Percentiles rank a stretch among this genome's conserved stretches.
Evolutionary conservation across 2,888 invertebrate species (phyloP).

Genomic region (Spilosoma lubricipeda): DNA sequence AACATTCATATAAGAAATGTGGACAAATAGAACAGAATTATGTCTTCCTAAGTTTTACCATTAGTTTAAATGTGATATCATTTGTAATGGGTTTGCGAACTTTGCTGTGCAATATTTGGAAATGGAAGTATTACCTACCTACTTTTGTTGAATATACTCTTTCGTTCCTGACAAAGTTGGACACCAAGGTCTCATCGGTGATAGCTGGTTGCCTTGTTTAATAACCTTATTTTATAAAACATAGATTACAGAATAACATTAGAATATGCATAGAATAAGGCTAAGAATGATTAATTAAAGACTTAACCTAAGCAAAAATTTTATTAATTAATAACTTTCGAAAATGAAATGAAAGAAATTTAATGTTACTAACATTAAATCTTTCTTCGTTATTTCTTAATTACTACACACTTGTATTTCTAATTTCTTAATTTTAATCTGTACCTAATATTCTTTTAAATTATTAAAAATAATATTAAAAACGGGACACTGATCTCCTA

Average conservation of each 20-base stretch:
- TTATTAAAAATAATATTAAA: no score
- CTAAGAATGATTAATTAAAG: no score
- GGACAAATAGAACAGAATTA: neutral
- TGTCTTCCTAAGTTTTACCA: neutral
- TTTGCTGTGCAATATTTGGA: no score
- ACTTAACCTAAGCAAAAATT: no score
- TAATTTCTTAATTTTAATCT: no score
- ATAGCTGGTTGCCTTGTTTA: neutral
- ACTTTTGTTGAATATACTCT: neutral
- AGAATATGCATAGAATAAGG: no score
- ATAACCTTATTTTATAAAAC: neutral
- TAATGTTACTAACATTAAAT: no score
- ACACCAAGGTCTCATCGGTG: neutral
- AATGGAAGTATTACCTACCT: no score
- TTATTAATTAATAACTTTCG: neutral
- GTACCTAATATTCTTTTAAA: no score
- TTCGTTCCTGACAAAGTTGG: neutral
- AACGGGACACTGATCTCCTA: neutral
- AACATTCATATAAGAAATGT: neutral
- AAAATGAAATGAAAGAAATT: neutral
- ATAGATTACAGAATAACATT: neutral
- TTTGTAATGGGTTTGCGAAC: neutral
- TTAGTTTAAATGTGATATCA: neutral
- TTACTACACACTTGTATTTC: no score
- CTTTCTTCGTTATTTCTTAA: no score